These are phyloP conservation scores for Pristiophorus japonicus DNA, from an alignment of 2,113 vertebrate species.

Conservation along the genomic window DNA sequence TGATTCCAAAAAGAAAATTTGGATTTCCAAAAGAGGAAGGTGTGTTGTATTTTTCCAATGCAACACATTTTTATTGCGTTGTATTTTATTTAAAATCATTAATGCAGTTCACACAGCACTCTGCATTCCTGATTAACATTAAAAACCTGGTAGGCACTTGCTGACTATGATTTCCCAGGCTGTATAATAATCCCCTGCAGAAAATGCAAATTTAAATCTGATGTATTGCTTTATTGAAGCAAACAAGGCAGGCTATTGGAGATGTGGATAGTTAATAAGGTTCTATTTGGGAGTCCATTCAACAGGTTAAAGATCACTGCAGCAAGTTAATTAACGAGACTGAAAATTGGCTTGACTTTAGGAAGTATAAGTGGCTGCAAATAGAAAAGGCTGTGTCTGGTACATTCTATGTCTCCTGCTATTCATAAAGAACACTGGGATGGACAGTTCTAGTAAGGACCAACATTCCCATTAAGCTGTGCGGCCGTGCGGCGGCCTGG, in stretches of 20 bases:
- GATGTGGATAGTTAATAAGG: background rate
- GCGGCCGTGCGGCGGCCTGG: no score
- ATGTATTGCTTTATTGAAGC: background rate
- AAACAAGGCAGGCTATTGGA: background rate
- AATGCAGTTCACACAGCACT: background rate
- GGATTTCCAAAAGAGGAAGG: background rate
- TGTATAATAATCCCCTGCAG: background rate
- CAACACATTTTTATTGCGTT: background rate
- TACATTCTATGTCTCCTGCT: no score
- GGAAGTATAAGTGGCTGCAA: background rate
- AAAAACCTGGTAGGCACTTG: background rate
- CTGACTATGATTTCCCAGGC: background rate
- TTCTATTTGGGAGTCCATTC: background rate
- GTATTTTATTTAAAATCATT: background rate
- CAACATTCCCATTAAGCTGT: no score
- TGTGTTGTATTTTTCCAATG: background rate
- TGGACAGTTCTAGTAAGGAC: no score
- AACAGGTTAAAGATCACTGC: background rate
- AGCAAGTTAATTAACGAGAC: background rate
- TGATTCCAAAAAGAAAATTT: background rate
- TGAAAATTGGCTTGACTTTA: background rate
- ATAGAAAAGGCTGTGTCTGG: background rate
- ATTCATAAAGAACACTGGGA: no score
- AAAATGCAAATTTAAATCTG: background rate
- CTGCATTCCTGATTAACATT: background rate